A percentile compares a stretch with the other conserved stretches of the same genome.
These are phyloP conservation scores for Trimorus sp. DNA, from an alignment of 2,888 invertebrate genomes.

Conservation along the genomic window DNA sequence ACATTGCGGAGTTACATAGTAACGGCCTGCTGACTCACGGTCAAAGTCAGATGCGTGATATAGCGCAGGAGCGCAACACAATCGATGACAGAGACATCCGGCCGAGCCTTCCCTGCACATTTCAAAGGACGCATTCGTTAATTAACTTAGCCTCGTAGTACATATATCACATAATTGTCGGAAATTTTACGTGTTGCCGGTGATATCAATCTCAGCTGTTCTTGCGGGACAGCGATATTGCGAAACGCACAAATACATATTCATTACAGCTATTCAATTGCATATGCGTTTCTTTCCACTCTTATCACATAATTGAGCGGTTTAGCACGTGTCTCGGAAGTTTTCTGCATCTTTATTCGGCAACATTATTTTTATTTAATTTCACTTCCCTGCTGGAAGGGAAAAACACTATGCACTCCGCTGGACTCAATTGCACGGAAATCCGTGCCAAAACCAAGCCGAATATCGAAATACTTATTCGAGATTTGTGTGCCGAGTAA, in stretches of 20 bases:
- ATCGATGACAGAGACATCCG: conserved; percentile 79
- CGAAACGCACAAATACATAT: conserved; percentile 10
- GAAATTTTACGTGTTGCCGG: conserved; percentile 63
- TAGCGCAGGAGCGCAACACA: conserved; percentile 68
- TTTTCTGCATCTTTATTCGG: too few relatives aligned
- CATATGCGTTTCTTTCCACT: conserved; percentile 9
- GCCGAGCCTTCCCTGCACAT: conserved; percentile 71
- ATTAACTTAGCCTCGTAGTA: conserved; percentile 72
- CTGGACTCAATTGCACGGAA: too few relatives aligned
- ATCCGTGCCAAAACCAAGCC: too few relatives aligned
- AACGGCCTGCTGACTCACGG: conserved; percentile 74
- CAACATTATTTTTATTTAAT: too few relatives aligned
- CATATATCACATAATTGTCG: conserved; percentile 65
- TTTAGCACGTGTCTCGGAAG: neutral
- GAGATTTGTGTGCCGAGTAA: neutral
- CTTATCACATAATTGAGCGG: conserved; percentile 8
- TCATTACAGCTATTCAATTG: conserved; percentile 19
- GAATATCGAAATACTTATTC: too few relatives aligned
- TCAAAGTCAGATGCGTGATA: conserved; percentile 74
- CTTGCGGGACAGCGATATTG: conserved; percentile 15
- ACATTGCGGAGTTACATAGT: conserved; percentile 35
- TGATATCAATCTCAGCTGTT: conserved; percentile 57
- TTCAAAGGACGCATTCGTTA: conserved; percentile 72
- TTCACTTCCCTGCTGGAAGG: too few relatives aligned
- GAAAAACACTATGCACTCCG: too few relatives aligned